Percentiles rank a stretch among this genome's conserved stretches.
Evolutionary conservation across 2,888 invertebrate genomes (phyloP).

Genomic region (Resseliella maxima): DNA sequence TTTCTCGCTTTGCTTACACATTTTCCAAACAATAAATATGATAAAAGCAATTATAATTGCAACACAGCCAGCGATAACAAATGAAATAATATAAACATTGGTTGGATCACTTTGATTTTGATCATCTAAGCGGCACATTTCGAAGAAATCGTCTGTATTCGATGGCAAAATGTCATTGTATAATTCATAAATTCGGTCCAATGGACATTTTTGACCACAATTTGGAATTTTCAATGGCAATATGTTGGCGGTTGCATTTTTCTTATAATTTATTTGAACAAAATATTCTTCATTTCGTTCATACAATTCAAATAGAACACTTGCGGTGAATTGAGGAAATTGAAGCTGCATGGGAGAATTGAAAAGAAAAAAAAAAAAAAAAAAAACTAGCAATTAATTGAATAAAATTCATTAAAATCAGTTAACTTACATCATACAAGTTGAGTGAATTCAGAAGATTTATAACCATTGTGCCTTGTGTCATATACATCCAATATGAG

Average conservation of each 20-base stretch:
- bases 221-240: neutral
- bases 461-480: slow-evolving; percentile 85
- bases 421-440: no score
- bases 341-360: no score
- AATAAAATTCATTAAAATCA: no score
- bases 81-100: no score
- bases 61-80: no score
- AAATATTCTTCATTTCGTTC: neutral
- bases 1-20: no score
- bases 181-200: neutral
- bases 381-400: neutral
- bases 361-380: no score
- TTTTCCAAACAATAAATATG: no score
- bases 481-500: slow-evolving; percentile 80
- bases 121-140: neutral
- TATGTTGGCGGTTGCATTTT: neutral
- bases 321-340: slow-evolving; percentile 77
- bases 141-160: neutral
- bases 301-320: slow-evolving; percentile 79
- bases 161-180: neutral
- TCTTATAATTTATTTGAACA: neutral
- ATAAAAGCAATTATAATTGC: no score
- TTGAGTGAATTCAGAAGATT: slow-evolving; percentile 75
- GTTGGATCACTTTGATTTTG: no score
- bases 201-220: slow-evolving; percentile 4